A percentile compares a stretch with the other conserved stretches of the same genome.
Conservation (phyloP, 2,113 vertebrate genomes). For the Nasalis larvatus region DNA sequence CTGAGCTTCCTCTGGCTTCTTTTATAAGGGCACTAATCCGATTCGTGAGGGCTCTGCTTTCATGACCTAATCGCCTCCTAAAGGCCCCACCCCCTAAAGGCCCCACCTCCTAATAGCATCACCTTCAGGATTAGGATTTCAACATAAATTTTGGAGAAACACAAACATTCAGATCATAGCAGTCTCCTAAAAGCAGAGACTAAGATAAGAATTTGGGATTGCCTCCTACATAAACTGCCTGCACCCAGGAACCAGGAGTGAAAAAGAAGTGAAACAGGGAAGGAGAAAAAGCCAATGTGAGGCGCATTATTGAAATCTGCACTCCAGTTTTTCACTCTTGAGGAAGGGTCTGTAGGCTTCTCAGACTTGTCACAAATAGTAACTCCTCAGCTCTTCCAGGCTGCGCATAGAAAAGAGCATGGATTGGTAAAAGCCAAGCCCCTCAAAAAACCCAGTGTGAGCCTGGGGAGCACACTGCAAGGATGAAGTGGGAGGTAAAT, state of each 20-base stretch:
- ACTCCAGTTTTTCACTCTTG: not conserved
- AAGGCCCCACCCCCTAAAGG: not conserved
- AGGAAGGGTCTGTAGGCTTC: not conserved
- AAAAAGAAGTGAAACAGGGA: not conserved
- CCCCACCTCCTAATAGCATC: not conserved
- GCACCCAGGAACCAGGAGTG: not conserved
- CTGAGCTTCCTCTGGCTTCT: not conserved
- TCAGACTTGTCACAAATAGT: not conserved
- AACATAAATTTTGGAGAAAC: not conserved
- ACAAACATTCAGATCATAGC: not conserved
- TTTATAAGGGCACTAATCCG: not conserved
- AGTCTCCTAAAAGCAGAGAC: not conserved
- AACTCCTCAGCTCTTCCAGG: not conserved
- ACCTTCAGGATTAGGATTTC: not conserved
- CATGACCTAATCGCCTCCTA: not conserved
- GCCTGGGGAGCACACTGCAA: not conserved
- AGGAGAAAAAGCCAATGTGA: not conserved
- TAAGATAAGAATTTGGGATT: not conserved
- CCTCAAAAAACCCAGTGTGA: not conserved
- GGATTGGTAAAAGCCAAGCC: not conserved
- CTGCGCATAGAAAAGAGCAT: not conserved
- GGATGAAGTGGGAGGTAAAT: not conserved
- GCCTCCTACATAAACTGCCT: not conserved
- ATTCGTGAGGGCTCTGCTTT: not conserved
- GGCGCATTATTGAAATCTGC: not conserved